Percentiles rank a stretch among this genome's conserved stretches.
phyloP scores from a whole-genome alignment of 1,140 invertebrate genomes.

The Onthophagus taurus region DNA sequence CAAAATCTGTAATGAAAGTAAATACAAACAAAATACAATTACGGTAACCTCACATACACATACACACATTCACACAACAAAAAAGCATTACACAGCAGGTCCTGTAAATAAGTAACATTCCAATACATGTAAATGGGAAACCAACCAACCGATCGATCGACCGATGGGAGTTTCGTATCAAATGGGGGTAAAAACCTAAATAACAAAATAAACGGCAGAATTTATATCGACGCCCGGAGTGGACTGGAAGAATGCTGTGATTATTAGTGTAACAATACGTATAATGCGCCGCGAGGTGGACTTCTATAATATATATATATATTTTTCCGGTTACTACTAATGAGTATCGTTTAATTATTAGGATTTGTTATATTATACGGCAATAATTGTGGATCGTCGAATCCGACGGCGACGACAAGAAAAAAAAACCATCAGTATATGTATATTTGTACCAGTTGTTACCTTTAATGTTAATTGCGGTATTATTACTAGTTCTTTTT shows the following conservation, averaged over 20 bases:
- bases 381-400: not conserved
- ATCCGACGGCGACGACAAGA: constrained; percentile 1
- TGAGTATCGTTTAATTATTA: constrained; percentile 13
- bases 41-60: too few species aligned
- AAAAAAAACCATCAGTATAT: too few species aligned
- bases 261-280: constrained; percentile 21
- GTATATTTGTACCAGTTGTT: constrained; percentile 14
- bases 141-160: too few species aligned
- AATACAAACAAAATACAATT: too few species aligned
- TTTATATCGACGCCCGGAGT: constrained; percentile 16
- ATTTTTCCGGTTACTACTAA: constrained; percentile 13
- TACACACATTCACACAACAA: too few species aligned
- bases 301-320: constrained; percentile 17
- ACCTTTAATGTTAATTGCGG: constrained; percentile 14
- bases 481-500: constrained; percentile 16
- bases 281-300: too few species aligned
- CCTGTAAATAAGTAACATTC: constrained; percentile 13
- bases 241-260: constrained; percentile 29
- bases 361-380: constrained; percentile 8
- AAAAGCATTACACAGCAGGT: constrained; percentile 15
- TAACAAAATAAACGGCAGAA: constrained; percentile 11
- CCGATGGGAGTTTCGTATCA: constrained; percentile 11
- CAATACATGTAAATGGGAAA: constrained; percentile 17
- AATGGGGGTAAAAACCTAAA: too few species aligned
- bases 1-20: too few species aligned